These are phyloP conservation scores for Odobenus rosmarus DNA, from an alignment of 2,113 vertebrate genomes.

Conservation along the genomic window DNA sequence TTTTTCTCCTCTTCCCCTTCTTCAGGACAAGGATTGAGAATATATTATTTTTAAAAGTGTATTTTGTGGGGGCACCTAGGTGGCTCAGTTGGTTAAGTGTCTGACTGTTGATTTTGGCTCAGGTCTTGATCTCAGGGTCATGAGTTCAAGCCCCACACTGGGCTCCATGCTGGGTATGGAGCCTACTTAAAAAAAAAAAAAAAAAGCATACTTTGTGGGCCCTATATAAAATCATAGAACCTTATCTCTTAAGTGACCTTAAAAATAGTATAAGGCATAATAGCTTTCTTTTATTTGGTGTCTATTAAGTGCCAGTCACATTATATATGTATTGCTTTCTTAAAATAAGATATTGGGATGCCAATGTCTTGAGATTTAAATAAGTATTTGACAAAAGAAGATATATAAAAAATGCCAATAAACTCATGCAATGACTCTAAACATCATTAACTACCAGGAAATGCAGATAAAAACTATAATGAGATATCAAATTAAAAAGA, in stretches of 20 bases:
- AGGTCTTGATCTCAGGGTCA: neutral
- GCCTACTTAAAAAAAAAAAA: neutral
- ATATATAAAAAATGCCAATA: neutral
- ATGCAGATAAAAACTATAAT: neutral
- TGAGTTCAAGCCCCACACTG: neutral
- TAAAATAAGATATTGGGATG: neutral
- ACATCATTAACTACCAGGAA: neutral
- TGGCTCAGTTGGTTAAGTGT: neutral
- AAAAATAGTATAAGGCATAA: neutral
- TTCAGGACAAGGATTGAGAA: neutral
- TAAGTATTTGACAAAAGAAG: neutral
- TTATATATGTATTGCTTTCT: neutral
- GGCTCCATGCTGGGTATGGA: no score
- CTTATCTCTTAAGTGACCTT: neutral
- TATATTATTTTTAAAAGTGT: neutral
- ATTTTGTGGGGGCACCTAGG: neutral
- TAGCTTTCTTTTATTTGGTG: neutral
- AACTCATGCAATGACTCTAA: neutral
- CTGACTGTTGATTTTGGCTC: neutral
- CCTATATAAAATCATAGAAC: neutral
- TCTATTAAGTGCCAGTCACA: neutral
- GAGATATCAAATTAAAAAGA: neutral
- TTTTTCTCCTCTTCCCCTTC: neutral
- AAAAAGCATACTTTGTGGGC: neutral
- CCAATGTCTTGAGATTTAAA: neutral